A percentile compares a stretch with the other conserved stretches of the same genome.
Conservation (phyloP, 2,113 vertebrate species). For the Trinectes maculatus region DNA sequence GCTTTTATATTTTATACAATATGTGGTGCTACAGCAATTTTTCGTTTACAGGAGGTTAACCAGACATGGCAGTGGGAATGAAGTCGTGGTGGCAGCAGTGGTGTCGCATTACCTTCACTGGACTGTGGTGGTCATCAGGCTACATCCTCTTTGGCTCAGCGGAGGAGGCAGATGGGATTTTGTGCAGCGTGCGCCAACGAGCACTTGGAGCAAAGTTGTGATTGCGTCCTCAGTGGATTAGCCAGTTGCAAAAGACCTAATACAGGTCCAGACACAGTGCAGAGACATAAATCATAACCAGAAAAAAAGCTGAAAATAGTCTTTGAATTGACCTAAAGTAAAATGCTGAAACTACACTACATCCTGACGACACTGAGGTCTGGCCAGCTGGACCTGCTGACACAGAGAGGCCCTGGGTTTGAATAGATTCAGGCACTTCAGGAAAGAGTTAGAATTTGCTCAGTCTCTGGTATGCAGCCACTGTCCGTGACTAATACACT, state of each 20-base stretch:
- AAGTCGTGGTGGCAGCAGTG: not conserved
- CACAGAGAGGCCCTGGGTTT: not conserved
- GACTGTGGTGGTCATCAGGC: slow-evolving; percentile 25
- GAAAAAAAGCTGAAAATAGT: slow-evolving; percentile 16
- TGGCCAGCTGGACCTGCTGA: slow-evolving; percentile 3
- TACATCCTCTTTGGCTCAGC: slow-evolving; percentile 47
- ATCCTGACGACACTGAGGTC: not conserved
- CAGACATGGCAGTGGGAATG: not conserved
- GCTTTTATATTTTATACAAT: too few species aligned
- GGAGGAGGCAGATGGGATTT: slow-evolving; percentile 64
- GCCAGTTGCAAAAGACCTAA: slow-evolving; percentile 56
- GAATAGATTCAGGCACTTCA: not conserved
- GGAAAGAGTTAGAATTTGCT: not conserved
- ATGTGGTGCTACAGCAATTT: not conserved
- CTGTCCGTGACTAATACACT: not conserved
- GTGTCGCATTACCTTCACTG: not conserved
- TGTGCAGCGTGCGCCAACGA: slow-evolving; percentile 52
- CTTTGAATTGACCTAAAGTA: not conserved
- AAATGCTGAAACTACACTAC: not conserved
- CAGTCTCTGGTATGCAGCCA: not conserved
- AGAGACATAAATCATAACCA: slow-evolving; percentile 7
- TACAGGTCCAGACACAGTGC: slow-evolving; percentile 21
- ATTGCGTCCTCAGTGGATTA: slow-evolving; percentile 56
- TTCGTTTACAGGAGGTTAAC: too few species aligned
- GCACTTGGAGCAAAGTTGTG: slow-evolving; percentile 50